Evolutionary conservation across 2,888 invertebrate species (phyloP), one percentile per base, ranked within the genome.

Genomic region (Ryuthela nishihirai): DNA sequence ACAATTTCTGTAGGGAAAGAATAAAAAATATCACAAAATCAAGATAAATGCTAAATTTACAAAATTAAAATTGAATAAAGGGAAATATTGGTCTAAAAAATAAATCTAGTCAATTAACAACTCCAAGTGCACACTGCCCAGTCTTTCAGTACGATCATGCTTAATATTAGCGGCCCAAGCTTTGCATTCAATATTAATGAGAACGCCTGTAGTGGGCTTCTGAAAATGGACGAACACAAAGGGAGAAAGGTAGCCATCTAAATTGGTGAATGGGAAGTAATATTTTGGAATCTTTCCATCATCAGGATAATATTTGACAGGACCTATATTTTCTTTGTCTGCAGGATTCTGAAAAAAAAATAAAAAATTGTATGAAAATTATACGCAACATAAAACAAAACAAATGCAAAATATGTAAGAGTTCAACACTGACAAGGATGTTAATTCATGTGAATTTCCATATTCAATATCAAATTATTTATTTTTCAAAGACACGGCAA

Each of bases 211-310:
- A 5, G 54, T 62, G 5, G 73, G 72, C 36, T 70, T 68, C 48
- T 66, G 62, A 54, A 77, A 76, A 45, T 74, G 68, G 36, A 74
- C 72, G 61, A 76, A 72, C 18, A 77, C 74, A 32, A 77, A 69
- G 3, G 77, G 77, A 5, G 73, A 73, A 34, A 74, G 68, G 68
- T 76, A 77, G 25, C 74, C 75, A 39, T 72, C 72, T 64, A 75
- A 73, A 63, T 75, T 76, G 29, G 71, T 67, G 69, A 72, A 77
- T 3, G 77, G 77, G 66, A 73, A 77, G 67, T 72, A 76, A 64
- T 72, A 63, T 3, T 44, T 60, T 10, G 63, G 55, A 36, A 63
- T 63, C 68, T 64, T 72, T 23, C 74, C 75, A 29, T 69, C 54
- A 6, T 61, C 42, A 0, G 76, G 76, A 60, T 66, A 72, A 65